phyloP scores from a whole-genome alignment of 2,113 vertebrate genomes.

The Centropus bengalensis region DNA sequence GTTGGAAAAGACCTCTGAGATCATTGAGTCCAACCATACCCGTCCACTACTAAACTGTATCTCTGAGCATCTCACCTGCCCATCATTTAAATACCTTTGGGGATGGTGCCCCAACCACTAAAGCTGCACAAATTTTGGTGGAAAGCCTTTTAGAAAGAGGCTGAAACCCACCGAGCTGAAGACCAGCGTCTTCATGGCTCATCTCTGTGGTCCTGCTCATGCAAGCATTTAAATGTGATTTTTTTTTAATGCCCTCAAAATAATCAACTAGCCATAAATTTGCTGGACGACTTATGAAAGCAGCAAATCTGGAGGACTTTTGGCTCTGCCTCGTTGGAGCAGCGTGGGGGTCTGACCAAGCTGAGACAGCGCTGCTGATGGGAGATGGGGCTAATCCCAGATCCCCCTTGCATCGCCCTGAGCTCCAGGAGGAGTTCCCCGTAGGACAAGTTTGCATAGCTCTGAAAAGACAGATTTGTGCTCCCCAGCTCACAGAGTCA shows the following conservation, averaged over 20 bases:
- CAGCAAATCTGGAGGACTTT: background rate
- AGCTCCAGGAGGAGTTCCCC: background rate
- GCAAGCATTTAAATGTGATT: accelerated
- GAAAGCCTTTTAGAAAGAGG: background rate
- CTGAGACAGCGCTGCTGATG: accelerated
- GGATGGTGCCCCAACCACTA: too few relatives aligned
- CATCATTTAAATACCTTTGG: too few relatives aligned
- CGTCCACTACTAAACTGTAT: too few relatives aligned
- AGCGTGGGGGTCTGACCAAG: background rate
- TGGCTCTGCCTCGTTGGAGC: background rate
- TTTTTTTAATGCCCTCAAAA: background rate
- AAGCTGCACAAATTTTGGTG: background rate
- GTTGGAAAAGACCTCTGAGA: too few relatives aligned
- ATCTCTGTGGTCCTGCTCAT: background rate
- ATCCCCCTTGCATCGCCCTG: background rate
- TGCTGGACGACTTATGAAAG: background rate
- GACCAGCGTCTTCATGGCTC: background rate
- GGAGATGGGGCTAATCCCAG: background rate
- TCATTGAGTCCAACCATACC: too few relatives aligned
- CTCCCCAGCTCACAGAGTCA: background rate
- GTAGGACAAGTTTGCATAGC: background rate
- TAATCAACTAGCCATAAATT: background rate
- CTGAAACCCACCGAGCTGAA: background rate
- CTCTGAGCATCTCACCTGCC: too few relatives aligned
- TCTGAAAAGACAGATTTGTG: background rate